Base-by-base conservation (phyloP, 2,113 vertebrate species). In the Aramus guarauna region DNA sequence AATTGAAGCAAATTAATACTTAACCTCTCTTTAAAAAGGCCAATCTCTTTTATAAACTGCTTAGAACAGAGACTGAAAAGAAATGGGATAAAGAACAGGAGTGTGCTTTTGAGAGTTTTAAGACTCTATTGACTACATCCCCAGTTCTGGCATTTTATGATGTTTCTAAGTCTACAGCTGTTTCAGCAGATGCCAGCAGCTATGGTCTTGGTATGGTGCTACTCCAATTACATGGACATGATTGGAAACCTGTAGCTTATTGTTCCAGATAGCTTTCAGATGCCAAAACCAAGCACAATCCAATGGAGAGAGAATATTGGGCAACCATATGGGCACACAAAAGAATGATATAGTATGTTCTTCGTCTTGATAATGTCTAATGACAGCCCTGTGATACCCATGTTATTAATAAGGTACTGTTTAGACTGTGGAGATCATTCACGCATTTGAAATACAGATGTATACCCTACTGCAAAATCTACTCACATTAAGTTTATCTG, bases 221-320 rank as follows among this genome's bases (percentile, higher is more conserved):
- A 71, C 80, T 97, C 66, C 94, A 98, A 85, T 91, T 93, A 93
- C 94, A 97, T 71, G 92, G 97, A 94, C 96, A 95, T 75, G 83
- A 97, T 83, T 94, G 92, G 96, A 97, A 95, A 91, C 97, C 93
- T 84, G 92, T 97, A 94, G 97, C 91, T 95, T 97, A 95, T 91
- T 97, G 94, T 93, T 97, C 94, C 87, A 96, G 94, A 94, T 77
- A 94, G 64, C 64, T 96, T 85, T 95, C 82, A 92, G 92, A 91
- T 82, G 96, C 94, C 88, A 95, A 97, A 96, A 83, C 71, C 63
- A 90, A 94, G 59, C 27, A 91, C 74, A 85, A 20, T 66, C 74
- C 92, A 94, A 94, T 73, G 76, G 62, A 76, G 36, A 63, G 36
- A 89, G 58, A 83, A 91, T 96, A 90, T 11, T 92, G 77, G 59